phyloP scores from a whole-genome alignment of 2,797 vertebrate species.

The Podarcis lilfordi region DNA sequence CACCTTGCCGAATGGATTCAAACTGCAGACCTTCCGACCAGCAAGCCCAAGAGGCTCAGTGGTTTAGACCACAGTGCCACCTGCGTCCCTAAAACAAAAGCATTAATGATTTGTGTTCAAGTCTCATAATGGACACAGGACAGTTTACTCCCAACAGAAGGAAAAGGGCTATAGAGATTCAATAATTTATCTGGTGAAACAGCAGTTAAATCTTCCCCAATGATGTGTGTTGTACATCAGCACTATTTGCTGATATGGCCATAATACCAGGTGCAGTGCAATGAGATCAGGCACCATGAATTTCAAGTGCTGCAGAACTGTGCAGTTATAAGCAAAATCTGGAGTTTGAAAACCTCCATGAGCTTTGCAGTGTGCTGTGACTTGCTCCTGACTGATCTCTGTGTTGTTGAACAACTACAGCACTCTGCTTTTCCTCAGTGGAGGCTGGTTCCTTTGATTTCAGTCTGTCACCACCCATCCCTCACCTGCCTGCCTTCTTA shows the following conservation, averaged over 20 bases:
- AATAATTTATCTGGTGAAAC: not conserved
- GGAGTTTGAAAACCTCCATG: not conserved
- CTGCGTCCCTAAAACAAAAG: too few species aligned
- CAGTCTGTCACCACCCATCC: too few species aligned
- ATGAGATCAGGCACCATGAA: not conserved
- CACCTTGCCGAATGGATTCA: accelerated
- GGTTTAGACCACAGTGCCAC: too few species aligned
- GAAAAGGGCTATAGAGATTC: too few species aligned
- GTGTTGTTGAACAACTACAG: not conserved
- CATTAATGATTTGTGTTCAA: not conserved
- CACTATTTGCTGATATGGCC: not conserved
- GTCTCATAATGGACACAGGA: not conserved
- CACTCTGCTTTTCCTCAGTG: too few species aligned
- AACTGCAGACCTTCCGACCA: too few species aligned
- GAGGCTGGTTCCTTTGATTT: too few species aligned
- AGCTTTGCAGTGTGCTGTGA: not conserved
- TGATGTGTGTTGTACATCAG: not conserved
- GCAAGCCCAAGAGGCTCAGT: too few species aligned
- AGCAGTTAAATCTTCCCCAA: not conserved
- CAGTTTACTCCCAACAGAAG: not conserved
- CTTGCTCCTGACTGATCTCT: not conserved
- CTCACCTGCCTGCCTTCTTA: too few species aligned
- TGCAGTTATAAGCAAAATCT: not conserved
- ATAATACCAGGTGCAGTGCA: not conserved
- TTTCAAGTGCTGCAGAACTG: not conserved